phyloP scores from a whole-genome alignment of 30 jellyfish, hydroid and myxozoan genomes.

The Cassiopea xamachana region DNA sequence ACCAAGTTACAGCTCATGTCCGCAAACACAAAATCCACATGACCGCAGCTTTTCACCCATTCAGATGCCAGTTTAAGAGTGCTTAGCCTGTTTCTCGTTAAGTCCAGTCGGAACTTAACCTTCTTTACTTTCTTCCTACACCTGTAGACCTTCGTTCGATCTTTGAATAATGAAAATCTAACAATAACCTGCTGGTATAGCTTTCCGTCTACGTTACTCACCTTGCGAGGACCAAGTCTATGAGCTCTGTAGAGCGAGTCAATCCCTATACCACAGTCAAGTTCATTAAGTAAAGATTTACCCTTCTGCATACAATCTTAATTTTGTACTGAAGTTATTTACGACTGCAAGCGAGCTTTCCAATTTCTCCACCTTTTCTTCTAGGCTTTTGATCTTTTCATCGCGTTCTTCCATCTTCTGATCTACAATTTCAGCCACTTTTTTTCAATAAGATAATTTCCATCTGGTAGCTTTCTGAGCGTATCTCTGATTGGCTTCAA shows the following conservation, averaged over 20 bases:
- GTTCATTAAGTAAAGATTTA: conserved; percentile 8
- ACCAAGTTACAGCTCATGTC: conserved; percentile 48
- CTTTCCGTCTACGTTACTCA: conserved; percentile 7
- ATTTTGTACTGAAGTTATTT: conserved; percentile 4
- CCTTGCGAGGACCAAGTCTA: conserved; percentile 38
- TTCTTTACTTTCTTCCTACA: conserved; percentile 11
- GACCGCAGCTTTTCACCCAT: conserved; percentile 32
- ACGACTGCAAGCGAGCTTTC: conserved; percentile 24
- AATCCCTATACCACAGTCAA: conserved; percentile 39
- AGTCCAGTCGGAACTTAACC: conserved; percentile 43
- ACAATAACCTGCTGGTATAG: conserved; percentile 36
- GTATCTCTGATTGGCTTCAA: conserved; percentile 12
- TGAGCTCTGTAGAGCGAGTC: conserved; percentile 43
- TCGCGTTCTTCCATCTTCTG: conserved; percentile 39
- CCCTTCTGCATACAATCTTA: conserved; percentile 42
- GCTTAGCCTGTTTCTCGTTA: conserved; percentile 48
- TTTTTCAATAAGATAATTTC: conserved; percentile 5
- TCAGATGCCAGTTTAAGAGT: conserved; percentile 21
- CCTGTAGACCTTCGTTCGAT: conserved; percentile 46
- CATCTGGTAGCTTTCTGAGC: neutral
- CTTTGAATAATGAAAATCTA: conserved; percentile 29
- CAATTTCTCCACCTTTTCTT: conserved; percentile 9
- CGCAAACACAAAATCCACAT: conserved; percentile 49
- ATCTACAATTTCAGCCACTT: conserved; percentile 17
- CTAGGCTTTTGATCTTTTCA: neutral